Percentiles rank a stretch among this genome's conserved stretches.
These are phyloP conservation scores for Sanderia malayensis DNA, from an alignment of 30 jellyfish, hydroid and myxozoan genomes.

Conservation along the genomic window DNA sequence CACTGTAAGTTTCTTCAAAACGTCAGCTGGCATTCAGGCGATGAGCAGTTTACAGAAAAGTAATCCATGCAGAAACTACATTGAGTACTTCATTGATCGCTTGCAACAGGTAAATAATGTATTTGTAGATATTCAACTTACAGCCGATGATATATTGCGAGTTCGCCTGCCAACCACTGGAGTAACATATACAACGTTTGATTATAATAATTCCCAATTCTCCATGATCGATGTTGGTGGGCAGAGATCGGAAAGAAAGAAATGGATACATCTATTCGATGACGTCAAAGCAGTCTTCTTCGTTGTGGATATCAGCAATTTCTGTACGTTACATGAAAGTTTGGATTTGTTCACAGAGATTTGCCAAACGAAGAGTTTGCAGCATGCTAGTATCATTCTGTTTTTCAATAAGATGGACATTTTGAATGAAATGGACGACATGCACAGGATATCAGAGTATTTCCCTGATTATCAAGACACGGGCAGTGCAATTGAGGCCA, in stretches of 20 bases:
- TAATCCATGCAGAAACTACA: slow-evolving; percentile 20
- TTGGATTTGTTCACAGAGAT: slow-evolving; percentile 31
- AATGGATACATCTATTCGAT: slow-evolving; percentile 62
- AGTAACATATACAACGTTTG: slow-evolving; percentile 39
- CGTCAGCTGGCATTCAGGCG: slow-evolving; percentile 24
- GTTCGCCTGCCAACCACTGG: slow-evolving; percentile 58
- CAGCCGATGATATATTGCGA: slow-evolving; percentile 43
- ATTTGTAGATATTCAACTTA: slow-evolving; percentile 24
- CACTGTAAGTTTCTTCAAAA: neutral
- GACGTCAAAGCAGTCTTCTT: slow-evolving; percentile 59
- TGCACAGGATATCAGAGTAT: slow-evolving; percentile 16
- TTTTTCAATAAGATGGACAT: slow-evolving; percentile 58
- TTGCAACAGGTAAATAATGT: neutral
- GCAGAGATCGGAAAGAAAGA: slow-evolving; percentile 54
- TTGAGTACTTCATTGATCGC: slow-evolving; percentile 21
- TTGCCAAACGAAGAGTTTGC: slow-evolving; percentile 30
- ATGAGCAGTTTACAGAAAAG: slow-evolving; percentile 10
- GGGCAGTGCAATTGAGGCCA: neutral
- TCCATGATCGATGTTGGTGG: slow-evolving; percentile 67
- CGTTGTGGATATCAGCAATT: slow-evolving; percentile 49
- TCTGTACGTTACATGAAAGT: slow-evolving; percentile 35
- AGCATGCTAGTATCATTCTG: slow-evolving; percentile 35
- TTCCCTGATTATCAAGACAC: slow-evolving; percentile 32
- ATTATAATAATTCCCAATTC: slow-evolving; percentile 27
- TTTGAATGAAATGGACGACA: slow-evolving; percentile 19